Percentiles rank a stretch among this genome's conserved stretches.
Conservation (phyloP, 2,888 invertebrate genomes). For the Cheilosia scutellata region DNA sequence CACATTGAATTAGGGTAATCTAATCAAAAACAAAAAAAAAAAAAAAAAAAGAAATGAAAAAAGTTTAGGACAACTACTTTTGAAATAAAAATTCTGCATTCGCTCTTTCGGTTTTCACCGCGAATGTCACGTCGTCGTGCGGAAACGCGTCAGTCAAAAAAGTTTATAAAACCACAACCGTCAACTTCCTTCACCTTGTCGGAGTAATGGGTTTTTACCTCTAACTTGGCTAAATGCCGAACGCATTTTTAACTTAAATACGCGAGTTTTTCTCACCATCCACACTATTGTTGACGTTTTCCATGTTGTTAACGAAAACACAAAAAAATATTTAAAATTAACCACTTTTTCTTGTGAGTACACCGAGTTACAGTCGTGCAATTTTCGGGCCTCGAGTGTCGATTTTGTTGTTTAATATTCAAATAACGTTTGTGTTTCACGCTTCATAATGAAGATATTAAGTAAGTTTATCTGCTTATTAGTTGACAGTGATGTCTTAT, state of each 20-base stretch:
- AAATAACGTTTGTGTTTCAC: constrained; percentile 22
- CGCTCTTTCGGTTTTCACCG: constrained; percentile 40
- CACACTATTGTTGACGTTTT: constrained; percentile 49
- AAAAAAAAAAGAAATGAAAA: constrained; percentile 28
- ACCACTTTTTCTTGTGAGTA: constrained; percentile 7
- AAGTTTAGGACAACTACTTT: constrained; percentile 52
- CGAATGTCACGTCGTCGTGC: constrained; percentile 48
- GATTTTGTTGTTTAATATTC: neutral
- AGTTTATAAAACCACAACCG: constrained; percentile 15
- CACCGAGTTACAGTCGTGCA: neutral
- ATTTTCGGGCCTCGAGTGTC: neutral
- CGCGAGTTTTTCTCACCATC: constrained; percentile 7
- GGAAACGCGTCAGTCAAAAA: constrained; percentile 35
- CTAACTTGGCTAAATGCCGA: constrained; percentile 55
- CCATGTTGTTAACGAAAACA: neutral
- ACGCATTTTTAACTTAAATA: constrained; percentile 34
- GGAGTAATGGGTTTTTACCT: constrained; percentile 35
- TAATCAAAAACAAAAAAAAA: constrained; percentile 48
- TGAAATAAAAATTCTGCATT: constrained; percentile 57
- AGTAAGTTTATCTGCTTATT: constrained; percentile 48
- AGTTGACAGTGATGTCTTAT: constrained; percentile 28
- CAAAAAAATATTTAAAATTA: neutral
- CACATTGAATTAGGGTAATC: constrained; percentile 41
- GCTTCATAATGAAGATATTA: constrained; percentile 60
- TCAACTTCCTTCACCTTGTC: constrained; percentile 22